Percentiles rank a stretch among this genome's conserved stretches.
phyloP scores from a whole-genome alignment of 2,888 invertebrate genomes.

The Cheilosia scutellata region DNA sequence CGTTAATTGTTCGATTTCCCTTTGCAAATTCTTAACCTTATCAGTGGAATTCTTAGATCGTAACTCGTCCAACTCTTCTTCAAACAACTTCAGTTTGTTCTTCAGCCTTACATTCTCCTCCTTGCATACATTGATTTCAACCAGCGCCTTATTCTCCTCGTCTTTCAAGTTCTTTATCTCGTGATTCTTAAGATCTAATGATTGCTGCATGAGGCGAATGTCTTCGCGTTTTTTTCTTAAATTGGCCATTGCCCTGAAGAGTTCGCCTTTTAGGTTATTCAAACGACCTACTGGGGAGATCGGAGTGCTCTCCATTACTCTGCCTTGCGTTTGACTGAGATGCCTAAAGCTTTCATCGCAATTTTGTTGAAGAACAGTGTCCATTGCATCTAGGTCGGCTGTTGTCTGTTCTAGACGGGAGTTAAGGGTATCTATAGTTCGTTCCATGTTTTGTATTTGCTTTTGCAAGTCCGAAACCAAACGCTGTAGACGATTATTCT shows the following conservation, averaged over 20 bases:
- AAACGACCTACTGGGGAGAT: slow-evolving; percentile 82
- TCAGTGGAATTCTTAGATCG: slow-evolving; percentile 78
- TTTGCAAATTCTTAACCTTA: slow-evolving; percentile 46
- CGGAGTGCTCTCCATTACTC: slow-evolving; percentile 81
- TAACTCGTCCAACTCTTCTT: slow-evolving; percentile 83
- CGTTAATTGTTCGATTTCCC: slow-evolving; percentile 80
- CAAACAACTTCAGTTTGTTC: slow-evolving; percentile 80
- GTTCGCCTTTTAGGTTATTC: slow-evolving; percentile 84
- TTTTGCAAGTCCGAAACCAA: slow-evolving; percentile 80
- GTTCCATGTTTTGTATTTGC: slow-evolving; percentile 81
- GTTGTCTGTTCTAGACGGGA: slow-evolving; percentile 81
- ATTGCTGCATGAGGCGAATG: slow-evolving; percentile 84
- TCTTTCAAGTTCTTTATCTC: slow-evolving; percentile 80
- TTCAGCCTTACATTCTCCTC: slow-evolving; percentile 82
- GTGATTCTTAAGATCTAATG: slow-evolving; percentile 79
- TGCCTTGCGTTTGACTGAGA: slow-evolving; percentile 78
- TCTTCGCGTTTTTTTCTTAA: slow-evolving; percentile 85
- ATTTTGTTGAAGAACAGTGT: slow-evolving; percentile 81
- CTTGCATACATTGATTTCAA: slow-evolving; percentile 81
- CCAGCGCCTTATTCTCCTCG: slow-evolving; percentile 82
- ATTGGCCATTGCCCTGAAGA: slow-evolving; percentile 84
- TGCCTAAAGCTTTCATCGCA: slow-evolving; percentile 79
- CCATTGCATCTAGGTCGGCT: slow-evolving; percentile 82
- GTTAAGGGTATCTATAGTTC: slow-evolving; percentile 80
- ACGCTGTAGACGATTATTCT: slow-evolving; percentile 80